Evolutionary conservation across 2,888 invertebrate genomes (phyloP), one percentile per base, ranked within the genome.

Genomic region (Hirtodrosophila confusa): DNA sequence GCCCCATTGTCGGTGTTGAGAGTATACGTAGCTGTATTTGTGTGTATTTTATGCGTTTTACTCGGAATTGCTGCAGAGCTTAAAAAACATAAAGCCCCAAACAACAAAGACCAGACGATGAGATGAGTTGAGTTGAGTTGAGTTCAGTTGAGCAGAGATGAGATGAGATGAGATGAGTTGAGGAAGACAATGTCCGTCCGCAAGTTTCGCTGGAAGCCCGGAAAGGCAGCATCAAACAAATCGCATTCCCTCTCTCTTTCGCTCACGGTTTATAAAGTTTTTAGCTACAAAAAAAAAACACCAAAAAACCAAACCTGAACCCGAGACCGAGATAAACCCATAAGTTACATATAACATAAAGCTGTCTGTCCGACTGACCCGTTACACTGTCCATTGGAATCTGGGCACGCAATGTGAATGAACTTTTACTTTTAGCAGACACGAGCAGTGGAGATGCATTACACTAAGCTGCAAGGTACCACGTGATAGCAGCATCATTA

Each of bases 391-490:
- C 40, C 29, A 27, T 48, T 47, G 63, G 54, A 63, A 66, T 55
- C 63, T 67, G 49, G 17, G 45, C 11, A 8, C 43, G 47, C 54
- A 64, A 78, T 86, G 82, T 78, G 86, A 82, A 82, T 82, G 86
- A 82, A 87, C 83, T 87, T 87, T 82, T 75, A 78, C 86, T 82
- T 87, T 82, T 75, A 47, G 43, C 68, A 44, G 69, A 56, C 57
- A 29, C 23, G 43, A 9, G 4, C 7, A 10, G 31, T 7, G 12
- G 37, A 27, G 24, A 43, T 58, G 57, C 70, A 75, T 55, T 65
- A 63, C 60, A 54, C 17, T 53, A 39, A 60, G 67, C 74, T 62
- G 75, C 78, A 68, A 31, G 69, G 77, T 66, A 79, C 50, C 63
- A 64, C 61, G 49, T 60, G 54, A 66, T 31, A 31, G 37, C 47